Evolutionary conservation across 2,113 vertebrate genomes (phyloP).

Genomic region (Salvator merianae): DNA sequence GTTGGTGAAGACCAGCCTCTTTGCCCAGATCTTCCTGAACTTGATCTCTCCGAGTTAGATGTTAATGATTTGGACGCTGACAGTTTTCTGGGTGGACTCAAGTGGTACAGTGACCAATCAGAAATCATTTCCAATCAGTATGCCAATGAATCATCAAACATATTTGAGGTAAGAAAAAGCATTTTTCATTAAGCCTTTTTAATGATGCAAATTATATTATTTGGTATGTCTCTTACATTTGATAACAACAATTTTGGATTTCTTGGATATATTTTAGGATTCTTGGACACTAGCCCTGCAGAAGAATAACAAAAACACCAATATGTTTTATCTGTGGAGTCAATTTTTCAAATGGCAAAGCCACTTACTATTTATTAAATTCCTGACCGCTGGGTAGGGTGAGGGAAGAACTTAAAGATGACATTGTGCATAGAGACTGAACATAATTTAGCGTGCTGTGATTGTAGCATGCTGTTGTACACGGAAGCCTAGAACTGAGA

Average conservation of each 20-base stretch:
- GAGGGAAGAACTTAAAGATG: background rate
- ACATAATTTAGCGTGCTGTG: background rate
- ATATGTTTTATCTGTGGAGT: background rate
- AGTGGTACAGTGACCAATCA: constrained; percentile 99
- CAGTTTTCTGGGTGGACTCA: constrained; percentile 96
- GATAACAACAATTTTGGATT: background rate
- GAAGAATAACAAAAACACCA: no score
- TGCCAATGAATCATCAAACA: constrained; percentile 91
- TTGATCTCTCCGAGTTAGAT: constrained; percentile 98
- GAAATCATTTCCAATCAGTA: constrained; percentile 98
- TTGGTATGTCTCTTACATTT: background rate
- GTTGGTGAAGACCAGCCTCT: constrained; percentile 99
- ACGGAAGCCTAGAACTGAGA: background rate
- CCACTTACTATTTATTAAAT: background rate
- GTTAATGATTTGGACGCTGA: constrained; percentile 97
- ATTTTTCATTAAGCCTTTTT: constrained; percentile 15
- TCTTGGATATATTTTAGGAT: background rate
- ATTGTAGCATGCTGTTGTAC: no score
- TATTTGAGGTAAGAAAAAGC: constrained; percentile 91
- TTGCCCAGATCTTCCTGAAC: constrained; percentile 98
- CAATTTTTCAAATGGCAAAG: background rate
- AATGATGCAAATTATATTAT: background rate
- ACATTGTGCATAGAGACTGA: background rate
- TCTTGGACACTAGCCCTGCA: background rate
- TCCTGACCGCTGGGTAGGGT: background rate